phyloP scores from a whole-genome alignment of 2,888 invertebrate genomes.

The Heteromyza rotundicornis region DNA sequence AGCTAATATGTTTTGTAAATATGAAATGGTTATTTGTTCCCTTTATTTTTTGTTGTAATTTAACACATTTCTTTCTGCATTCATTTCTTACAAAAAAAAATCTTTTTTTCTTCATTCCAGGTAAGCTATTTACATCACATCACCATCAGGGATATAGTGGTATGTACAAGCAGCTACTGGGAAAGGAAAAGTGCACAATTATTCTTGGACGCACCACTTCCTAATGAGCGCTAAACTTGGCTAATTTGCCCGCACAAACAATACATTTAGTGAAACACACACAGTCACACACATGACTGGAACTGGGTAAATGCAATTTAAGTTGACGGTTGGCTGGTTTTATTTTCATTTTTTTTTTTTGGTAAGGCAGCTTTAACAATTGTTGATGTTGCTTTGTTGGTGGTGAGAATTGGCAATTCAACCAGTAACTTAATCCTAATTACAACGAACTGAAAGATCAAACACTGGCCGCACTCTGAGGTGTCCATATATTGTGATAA shows the following conservation, averaged over 20 bases:
- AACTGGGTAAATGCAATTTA: background rate
- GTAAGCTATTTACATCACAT: background rate
- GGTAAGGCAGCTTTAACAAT: background rate
- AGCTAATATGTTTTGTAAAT: too few relatives aligned
- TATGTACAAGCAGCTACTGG: background rate
- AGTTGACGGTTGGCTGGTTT: background rate
- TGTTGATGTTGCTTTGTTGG: background rate
- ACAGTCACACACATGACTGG: background rate
- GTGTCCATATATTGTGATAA: too few relatives aligned
- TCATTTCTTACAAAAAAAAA: background rate
- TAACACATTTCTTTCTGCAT: background rate
- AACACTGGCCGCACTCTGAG: too few relatives aligned
- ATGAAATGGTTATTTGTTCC: background rate
- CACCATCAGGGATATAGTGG: too few relatives aligned
- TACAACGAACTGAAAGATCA: too few relatives aligned
- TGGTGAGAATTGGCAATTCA: background rate
- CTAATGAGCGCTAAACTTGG: slow-evolving; percentile 44
- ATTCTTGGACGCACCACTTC: background rate
- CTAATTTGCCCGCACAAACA: slow-evolving; percentile 50
- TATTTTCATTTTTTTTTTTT: background rate
- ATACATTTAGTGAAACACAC: too few relatives aligned
- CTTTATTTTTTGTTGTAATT: too few relatives aligned
- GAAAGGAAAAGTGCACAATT: background rate
- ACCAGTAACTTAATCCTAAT: too few relatives aligned
- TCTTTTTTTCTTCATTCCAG: background rate